Base-by-base conservation (phyloP, 2,113 vertebrate genomes). In the Brachirus orientalis region DNA sequence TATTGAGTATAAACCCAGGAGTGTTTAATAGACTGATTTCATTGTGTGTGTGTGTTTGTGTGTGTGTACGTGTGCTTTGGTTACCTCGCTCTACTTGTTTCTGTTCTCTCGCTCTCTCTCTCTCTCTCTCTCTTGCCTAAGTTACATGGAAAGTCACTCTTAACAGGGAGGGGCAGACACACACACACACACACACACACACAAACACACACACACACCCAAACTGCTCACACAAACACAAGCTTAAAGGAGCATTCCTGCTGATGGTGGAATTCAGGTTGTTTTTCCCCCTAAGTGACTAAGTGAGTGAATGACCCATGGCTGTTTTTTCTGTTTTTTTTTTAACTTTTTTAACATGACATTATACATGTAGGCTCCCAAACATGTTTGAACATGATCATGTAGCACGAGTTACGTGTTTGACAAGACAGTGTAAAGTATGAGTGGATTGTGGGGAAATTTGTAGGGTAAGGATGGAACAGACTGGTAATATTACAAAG, bases 91-190 rank as follows among this genome's bases (percentile, higher is more conserved):
- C 64, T 53, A 28, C 55, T 59, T 33, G 75, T 69, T 76, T 76
- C 65, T 75, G 51, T 53, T 83, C 51, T 72, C n/a, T n/a, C n/a
- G n/a, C n/a, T n/a, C 47, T 41, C 16, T 83, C 18, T 56, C 47
- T 41, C 16, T 83, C 18, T 56, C n/a, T n/a, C 47, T 41, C 16
- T 83, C 18, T 56, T 56, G 37, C 55, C n/a, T 43, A 9, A 47
- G 62, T 52, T 63, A 37, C 43, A 75, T 72, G 71, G 72, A 79
- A 86, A 88, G 64, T 88, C 47, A 69, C 51, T 72, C 66, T 6
- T 36, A 43, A 69, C 45, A 70, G 86, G 86, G 79, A 80, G 86
- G 75, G 77, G 80, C 54, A 35, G 51, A 41, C 47, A 60, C 44
- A 37, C 18, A 56, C 22, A 41, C 55, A 28, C 20, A 6, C 56